Base-by-base conservation (phyloP, 2,113 vertebrate genomes). In the Salvelinus fontinalis region DNA sequence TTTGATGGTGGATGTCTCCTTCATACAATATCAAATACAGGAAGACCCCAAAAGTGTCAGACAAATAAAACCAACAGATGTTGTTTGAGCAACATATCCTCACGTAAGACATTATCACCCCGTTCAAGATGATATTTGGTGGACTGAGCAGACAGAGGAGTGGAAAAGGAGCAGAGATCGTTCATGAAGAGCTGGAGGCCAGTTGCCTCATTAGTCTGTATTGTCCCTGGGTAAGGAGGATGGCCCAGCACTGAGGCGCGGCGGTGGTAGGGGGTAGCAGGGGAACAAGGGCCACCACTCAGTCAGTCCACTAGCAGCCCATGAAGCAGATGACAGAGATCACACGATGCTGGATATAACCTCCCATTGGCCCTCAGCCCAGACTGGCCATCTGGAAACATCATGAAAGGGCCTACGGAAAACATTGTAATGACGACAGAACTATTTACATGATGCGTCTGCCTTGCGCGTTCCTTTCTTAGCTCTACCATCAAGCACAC, bases 381-480 rank as follows among this genome's bases (percentile, higher is more conserved):
- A 57, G 22, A 64, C 76, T 26, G 59, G 75, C 64, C 70, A 70
- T 76, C 68, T 76, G 77, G 69, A 84, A 78, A 81, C 75, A 71
- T 69, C 13, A 29, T 27, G 62, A 27, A 49, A 67, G 29, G 29
- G 49, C 22, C 18, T 67, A 51, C 4, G 13, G 13, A 54, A 18
- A 5, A 54, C 51, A 54, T 75, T 44, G 39, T 44, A 80, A 26
- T 22, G 54, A 27, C 44, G 26, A 72, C 27, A 75, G 81, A 22
- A 31, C 75, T 76, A 77, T 83, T 84, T 81, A 75, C 77, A 71
- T 57, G 69, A 78, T 34, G 31, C 64, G 22, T 34, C 69, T 31
- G 69, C 4, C 44, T 78, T 39, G 49, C 16, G 1, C 14, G 49
- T 54, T 14, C 49, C 57, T 48, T 75, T 78, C 76, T 68, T 65